A percentile compares a stretch with the other conserved stretches of the same genome.
phyloP scores from a whole-genome alignment of 37 sponge, comb jelly and placozoan genomes.

The Cladorhizidae sp. region DNA sequence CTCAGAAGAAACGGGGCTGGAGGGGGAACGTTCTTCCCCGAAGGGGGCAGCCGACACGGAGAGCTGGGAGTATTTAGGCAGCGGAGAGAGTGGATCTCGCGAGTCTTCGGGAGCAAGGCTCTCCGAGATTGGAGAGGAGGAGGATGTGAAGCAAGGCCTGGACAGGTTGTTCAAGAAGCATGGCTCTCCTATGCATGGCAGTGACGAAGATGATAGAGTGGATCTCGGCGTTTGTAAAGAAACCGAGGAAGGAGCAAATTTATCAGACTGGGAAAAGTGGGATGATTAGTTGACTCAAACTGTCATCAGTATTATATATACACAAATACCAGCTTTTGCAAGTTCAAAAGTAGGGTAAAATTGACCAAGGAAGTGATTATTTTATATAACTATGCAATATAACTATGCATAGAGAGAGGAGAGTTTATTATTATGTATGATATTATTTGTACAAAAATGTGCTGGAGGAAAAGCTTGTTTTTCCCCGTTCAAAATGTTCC shows the following conservation, averaged over 20 bases:
- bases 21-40: constrained; percentile 1
- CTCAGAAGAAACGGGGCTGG: constrained; percentile 26
- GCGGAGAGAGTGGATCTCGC: constrained; percentile 4
- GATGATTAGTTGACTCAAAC: no score
- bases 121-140: constrained; percentile 4
- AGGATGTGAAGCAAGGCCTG: constrained; percentile 1
- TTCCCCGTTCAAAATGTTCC: no score
- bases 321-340: no score
- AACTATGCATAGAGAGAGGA: no score
- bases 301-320: no score
- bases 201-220: background rate
- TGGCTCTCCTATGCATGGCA: background rate
- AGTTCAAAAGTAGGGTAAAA: no score
- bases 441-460: no score
- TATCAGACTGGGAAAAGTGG: constrained; percentile 69
- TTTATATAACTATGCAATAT: no score
- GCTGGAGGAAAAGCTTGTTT: no score
- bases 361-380: no score
- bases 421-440: no score
- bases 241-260: constrained; percentile 1
- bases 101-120: constrained; percentile 1
- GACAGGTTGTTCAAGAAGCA: background rate
- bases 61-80: constrained; percentile 21
- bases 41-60: background rate
- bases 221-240: background rate